phyloP scores from a whole-genome alignment of 2,113 vertebrate species.

The Coregonus clupeaformis region DNA sequence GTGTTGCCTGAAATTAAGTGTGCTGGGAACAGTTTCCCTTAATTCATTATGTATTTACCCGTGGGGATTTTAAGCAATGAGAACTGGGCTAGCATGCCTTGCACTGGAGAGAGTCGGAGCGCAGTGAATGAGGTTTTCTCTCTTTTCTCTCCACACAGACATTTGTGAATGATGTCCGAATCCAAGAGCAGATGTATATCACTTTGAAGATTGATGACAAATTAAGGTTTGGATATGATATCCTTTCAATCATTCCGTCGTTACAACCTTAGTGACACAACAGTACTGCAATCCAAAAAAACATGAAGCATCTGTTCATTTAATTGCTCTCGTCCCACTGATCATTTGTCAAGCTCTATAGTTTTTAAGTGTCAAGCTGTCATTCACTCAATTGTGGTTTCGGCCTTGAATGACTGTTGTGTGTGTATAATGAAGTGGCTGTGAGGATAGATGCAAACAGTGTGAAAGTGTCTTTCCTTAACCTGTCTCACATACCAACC shows the following conservation, averaged over 20 bases:
- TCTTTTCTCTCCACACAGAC: conserved; percentile 76
- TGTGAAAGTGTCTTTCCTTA: conserved; percentile 65
- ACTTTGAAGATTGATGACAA: conserved; percentile 97
- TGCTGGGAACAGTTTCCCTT: too few relatives aligned
- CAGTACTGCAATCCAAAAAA: background rate
- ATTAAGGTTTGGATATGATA: conserved; percentile 99
- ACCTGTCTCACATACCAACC: conserved; percentile 90
- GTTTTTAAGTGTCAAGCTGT: background rate
- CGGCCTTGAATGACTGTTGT: background rate
- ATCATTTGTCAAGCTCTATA: background rate
- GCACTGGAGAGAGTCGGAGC: too few relatives aligned
- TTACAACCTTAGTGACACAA: background rate
- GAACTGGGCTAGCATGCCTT: too few relatives aligned
- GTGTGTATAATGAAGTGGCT: conserved; percentile 3
- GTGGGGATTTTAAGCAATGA: too few relatives aligned
- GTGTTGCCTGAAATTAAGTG: too few relatives aligned
- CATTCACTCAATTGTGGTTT: background rate
- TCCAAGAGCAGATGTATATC: conserved; percentile 97
- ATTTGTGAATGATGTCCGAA: conserved; percentile 95
- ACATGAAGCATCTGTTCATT: background rate
- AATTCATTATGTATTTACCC: too few relatives aligned
- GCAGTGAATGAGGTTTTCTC: background rate
- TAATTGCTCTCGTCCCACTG: too few relatives aligned
- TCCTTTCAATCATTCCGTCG: conserved; percentile 76
- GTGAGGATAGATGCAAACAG: background rate